Conservation (phyloP, 92 coral and sea anemone genomes). For the Pocillopora meandrina region DNA sequence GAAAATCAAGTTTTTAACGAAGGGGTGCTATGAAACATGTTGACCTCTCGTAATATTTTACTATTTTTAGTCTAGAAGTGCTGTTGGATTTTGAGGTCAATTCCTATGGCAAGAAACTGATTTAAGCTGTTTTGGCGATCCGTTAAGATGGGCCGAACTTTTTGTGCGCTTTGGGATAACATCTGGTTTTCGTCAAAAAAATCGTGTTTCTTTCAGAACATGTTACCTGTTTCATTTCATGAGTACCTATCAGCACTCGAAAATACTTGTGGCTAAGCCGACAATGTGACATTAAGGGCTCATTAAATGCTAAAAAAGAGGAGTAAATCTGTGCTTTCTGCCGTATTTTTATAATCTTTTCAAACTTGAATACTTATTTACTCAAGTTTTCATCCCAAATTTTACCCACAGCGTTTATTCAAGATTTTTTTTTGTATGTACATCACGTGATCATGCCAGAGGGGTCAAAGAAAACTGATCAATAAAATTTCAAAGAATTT, state of each 20-base stretch:
- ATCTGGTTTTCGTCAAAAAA: background rate
- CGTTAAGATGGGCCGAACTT: background rate
- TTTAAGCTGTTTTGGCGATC: background rate
- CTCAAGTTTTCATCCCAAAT: background rate
- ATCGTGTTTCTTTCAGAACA: background rate
- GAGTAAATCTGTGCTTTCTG: background rate
- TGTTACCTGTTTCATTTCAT: slow-evolving; percentile 14
- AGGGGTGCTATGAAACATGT: no score
- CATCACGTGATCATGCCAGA: background rate
- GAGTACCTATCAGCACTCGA: slow-evolving; percentile 9
- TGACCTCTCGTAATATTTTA: background rate
- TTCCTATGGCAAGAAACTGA: background rate
- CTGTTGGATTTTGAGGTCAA: background rate
- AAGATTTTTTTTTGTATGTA: background rate
- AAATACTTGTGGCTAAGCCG: background rate
- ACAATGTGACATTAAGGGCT: background rate
- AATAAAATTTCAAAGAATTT: slow-evolving; percentile 1
- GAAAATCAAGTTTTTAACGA: no score
- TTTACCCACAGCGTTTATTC: no score
- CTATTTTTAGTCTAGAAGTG: background rate
- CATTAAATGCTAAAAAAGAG: background rate
- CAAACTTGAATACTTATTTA: no score
- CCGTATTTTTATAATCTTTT: background rate
- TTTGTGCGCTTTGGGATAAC: no score
- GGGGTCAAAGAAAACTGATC: slow-evolving; percentile 14